Conservation (phyloP, 2,113 vertebrate genomes). For the Dunckerocampus dactyliophorus region DNA sequence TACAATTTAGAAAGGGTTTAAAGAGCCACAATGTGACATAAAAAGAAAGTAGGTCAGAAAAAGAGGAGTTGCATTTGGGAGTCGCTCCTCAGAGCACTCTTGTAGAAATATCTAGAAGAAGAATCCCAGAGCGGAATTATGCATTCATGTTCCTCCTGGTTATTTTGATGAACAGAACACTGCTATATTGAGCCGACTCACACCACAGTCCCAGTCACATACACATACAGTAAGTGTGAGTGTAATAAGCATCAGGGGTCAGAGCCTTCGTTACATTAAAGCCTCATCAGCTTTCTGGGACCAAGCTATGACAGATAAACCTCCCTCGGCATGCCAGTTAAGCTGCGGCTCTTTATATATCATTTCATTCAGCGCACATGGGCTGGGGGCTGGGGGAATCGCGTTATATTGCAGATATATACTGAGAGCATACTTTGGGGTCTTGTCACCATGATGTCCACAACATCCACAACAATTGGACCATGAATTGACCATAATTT, state of each 20-base stretch:
- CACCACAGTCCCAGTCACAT: conserved; percentile 14
- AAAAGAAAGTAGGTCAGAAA: conserved; percentile 21
- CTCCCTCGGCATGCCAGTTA: too few relatives aligned
- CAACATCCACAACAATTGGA: too few relatives aligned
- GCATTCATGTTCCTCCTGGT: conserved; percentile 38
- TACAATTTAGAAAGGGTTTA: conserved; percentile 23
- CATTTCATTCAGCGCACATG: not conserved
- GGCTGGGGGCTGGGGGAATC: too few relatives aligned
- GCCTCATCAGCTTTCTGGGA: conserved; percentile 13
- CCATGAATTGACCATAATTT: too few relatives aligned
- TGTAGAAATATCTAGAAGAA: conserved; percentile 22
- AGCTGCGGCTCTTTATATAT: not conserved
- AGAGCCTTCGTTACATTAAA: conserved; percentile 42
- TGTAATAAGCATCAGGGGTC: conserved; percentile 11
- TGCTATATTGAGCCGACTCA: conserved; percentile 6
- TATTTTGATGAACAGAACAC: conserved; percentile 32
- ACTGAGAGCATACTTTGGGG: too few relatives aligned
- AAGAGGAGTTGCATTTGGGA: not conserved
- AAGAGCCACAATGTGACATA: conserved; percentile 19
- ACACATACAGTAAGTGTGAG: conserved; percentile 1
- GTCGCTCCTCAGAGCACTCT: conserved; percentile 14
- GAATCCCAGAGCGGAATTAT: conserved; percentile 31
- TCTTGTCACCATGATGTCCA: too few relatives aligned
- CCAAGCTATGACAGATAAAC: not conserved
- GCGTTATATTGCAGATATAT: too few relatives aligned